Base-by-base conservation (phyloP, 2,797 vertebrate genomes). In the Sebastes cheni region DNA sequence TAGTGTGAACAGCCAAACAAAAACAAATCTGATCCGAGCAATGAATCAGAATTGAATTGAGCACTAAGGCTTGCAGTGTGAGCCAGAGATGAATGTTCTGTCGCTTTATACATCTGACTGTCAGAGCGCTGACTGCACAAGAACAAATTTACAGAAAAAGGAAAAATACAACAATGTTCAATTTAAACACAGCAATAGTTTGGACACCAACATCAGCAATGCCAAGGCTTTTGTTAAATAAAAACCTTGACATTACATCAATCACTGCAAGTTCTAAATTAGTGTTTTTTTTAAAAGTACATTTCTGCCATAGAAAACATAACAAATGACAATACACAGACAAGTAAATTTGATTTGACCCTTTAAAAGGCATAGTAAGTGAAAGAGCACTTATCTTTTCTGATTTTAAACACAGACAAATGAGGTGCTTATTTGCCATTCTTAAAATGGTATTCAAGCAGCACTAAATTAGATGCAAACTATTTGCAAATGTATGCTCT, bases 401-500 rank as follows among this genome's bases (percentile, higher is more conserved):
- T 46, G 36, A 22, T 67, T 84, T 82, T 46, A 58, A 85, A 73
- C 84, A 71, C 14, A 77, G 42, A 79, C 39, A 81, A 84, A 87
- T 64, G 14, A 83, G 42, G 34, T 8, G 7, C 67, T 83, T 81
- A 87, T 83, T 85, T 80, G 54, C 16, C 52, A 18, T 77, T 87
- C 64, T 79, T 84, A 66, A 85, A 88, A 84, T 72, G 42, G 32
- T 72, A 86, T 86, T 91, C 81, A 83, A 75, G 69, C 62, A 82
- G 32, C 67, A 30, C 79, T 73, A 85, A 90, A 92, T 91, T 61
- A 90, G 85, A 93, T 92, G 92, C 88, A 88, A 92, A 92, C 66
- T 76, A 93, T 91, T 92, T 94, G 89, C 90, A 91, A 94, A 93
- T 93, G 75, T 89, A 93, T 92, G 87, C 91, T 84, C 80, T 90